These are phyloP conservation scores for Callospermophilus lateralis DNA, from an alignment of 2,113 vertebrate genomes.

Conservation along the genomic window DNA sequence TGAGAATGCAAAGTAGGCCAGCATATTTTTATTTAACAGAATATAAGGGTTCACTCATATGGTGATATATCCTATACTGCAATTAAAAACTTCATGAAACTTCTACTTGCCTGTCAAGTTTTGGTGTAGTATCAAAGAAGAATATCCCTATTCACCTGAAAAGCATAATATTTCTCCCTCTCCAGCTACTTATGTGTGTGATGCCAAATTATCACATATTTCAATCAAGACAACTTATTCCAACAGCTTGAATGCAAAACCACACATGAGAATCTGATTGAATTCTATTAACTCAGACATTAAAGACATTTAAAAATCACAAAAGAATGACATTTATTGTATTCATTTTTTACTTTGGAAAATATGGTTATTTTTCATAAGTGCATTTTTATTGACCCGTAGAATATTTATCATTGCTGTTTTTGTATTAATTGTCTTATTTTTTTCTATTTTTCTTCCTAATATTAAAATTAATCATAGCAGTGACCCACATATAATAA, in stretches of 20 bases:
- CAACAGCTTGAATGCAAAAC: not conserved
- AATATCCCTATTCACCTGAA: not conserved
- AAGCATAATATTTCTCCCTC: not conserved
- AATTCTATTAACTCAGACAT: not conserved
- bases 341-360: not conserved
- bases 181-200: not conserved
- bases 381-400: not conserved
- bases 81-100: constrained; percentile 30
- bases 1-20: not conserved
- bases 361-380: not conserved
- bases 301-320: not conserved
- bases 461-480: not conserved
- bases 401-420: not conserved
- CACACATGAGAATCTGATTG: not conserved
- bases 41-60: not conserved
- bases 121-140: constrained; percentile 43
- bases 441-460: not conserved
- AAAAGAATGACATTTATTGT: not conserved
- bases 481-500: not conserved
- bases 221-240: constrained; percentile 2
- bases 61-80: not conserved
- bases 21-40: not conserved
- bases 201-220: not conserved
- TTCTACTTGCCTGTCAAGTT: constrained; percentile 10
- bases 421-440: not conserved